Conservation (phyloP, 2,797 vertebrate genomes). For the Hirundo rustica region DNA sequence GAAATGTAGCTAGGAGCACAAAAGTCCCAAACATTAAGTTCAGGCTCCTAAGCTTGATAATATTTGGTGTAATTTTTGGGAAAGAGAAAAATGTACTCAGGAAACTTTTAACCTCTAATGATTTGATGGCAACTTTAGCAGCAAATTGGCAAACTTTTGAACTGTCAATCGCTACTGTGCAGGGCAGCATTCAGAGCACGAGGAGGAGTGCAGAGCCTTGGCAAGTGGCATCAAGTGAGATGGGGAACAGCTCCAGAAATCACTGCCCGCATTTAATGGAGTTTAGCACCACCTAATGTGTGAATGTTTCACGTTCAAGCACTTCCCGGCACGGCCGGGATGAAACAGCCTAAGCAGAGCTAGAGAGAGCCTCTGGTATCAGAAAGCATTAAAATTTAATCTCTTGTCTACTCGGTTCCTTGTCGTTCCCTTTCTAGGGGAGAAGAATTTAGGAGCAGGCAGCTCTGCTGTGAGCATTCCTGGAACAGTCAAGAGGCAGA, state of each 20-base stretch:
- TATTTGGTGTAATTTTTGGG: not conserved
- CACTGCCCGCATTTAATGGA: conserved; percentile 6
- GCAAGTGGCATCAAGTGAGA: not conserved
- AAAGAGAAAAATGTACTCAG: not conserved
- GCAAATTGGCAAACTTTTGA: not conserved
- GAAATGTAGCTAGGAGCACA: not conserved
- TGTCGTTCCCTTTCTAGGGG: not conserved
- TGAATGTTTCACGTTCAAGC: conserved; percentile 24
- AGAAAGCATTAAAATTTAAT: not conserved
- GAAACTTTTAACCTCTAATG: not conserved
- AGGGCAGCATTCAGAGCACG: not conserved
- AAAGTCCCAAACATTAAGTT: not conserved
- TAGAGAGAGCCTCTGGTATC: not conserved
- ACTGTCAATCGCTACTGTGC: fast-evolving
- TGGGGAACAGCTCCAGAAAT: not conserved
- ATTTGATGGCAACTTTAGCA: not conserved
- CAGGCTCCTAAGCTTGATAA: not conserved
- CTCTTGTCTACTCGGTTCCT: not conserved
- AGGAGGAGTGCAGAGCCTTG: not conserved
- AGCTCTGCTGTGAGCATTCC: not conserved
- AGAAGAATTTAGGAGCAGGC: not conserved
- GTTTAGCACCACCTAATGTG: conserved; percentile 67
- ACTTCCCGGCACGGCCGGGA: not conserved
- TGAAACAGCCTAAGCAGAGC: not conserved
- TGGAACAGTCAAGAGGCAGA: not conserved